Evolutionary conservation across 2,797 vertebrate species (phyloP).

Genomic region (Poeciliopsis infans): DNA sequence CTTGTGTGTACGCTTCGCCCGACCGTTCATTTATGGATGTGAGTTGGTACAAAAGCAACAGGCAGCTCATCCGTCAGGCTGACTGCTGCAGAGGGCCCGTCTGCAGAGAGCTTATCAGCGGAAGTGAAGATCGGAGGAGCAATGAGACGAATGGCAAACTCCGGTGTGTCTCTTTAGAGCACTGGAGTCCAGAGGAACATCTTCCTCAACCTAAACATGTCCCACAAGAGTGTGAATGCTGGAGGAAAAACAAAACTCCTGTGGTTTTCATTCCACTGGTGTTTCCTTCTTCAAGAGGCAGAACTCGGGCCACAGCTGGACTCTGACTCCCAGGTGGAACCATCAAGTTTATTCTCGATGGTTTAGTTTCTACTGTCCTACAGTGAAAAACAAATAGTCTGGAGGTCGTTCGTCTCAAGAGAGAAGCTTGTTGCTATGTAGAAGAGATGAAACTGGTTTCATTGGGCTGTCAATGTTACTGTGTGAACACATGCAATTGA

Average conservation of each 20-base stretch:
- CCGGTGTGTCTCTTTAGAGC: not conserved
- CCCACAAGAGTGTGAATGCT: not conserved
- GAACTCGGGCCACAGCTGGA: not conserved
- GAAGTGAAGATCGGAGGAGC: not conserved
- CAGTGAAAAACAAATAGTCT: not conserved
- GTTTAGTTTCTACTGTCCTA: not conserved
- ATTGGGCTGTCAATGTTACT: no score
- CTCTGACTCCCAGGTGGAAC: not conserved
- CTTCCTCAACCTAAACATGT: not conserved
- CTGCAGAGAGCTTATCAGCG: not conserved
- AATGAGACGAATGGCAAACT: not conserved
- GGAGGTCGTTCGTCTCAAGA: not conserved
- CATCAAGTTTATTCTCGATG: not conserved
- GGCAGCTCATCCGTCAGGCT: constrained; percentile 41
- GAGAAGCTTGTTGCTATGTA: constrained; percentile 38
- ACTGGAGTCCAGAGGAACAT: not conserved
- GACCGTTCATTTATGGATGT: constrained; percentile 13
- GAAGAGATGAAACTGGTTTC: constrained; percentile 21
- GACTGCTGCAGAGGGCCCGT: constrained; percentile 27
- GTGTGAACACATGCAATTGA: no score
- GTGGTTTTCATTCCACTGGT: not conserved
- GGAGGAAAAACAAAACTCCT: not conserved
- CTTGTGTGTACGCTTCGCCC: not conserved
- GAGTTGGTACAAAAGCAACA: constrained; percentile 5
- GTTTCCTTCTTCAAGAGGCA: not conserved